Conservation (phyloP, 2,797 vertebrate genomes). For the Phaenicophaeus curvirostris region DNA sequence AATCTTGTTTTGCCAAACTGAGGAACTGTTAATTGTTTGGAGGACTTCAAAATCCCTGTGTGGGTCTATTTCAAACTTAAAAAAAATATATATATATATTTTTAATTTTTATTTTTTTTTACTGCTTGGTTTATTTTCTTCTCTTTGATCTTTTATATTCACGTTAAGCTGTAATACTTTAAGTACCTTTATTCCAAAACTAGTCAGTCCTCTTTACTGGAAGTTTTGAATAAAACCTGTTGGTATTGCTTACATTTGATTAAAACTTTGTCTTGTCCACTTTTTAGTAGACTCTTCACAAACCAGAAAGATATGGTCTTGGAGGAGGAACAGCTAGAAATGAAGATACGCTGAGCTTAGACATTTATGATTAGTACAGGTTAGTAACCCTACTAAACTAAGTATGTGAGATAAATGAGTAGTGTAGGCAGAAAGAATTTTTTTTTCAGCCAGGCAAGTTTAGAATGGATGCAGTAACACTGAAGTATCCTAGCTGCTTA, state of each 20-base stretch:
- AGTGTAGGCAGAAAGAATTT: background rate
- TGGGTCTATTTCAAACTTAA: conserved; percentile 79
- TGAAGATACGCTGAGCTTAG: background rate
- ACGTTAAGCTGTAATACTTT: conserved; percentile 85
- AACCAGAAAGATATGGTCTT: background rate
- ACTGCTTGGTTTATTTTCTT: conserved; percentile 77
- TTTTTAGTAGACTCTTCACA: conserved; percentile 52
- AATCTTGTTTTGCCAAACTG: conserved; percentile 83
- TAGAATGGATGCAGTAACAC: background rate
- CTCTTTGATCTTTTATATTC: conserved; percentile 86
- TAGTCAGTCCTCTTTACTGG: conserved; percentile 94
- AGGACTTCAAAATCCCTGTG: conserved; percentile 66
- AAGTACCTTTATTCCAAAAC: conserved; percentile 95
- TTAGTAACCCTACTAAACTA: background rate
- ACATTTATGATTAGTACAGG: background rate
- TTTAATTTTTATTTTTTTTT: conserved; percentile 74
- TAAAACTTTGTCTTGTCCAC: conserved; percentile 73
- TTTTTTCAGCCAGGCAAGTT: background rate
- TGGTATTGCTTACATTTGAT: conserved; percentile 83
- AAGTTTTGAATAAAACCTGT: conserved; percentile 96
- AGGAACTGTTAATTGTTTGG: conserved; percentile 78
- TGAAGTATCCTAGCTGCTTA: background rate
- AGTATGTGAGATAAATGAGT: background rate
- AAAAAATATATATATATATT: conserved; percentile 31
- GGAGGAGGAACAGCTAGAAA: background rate